Evolutionary conservation across 2,113 vertebrate species (phyloP), one percentile per base, ranked within the genome.

Genomic region (Piprites chloris): DNA sequence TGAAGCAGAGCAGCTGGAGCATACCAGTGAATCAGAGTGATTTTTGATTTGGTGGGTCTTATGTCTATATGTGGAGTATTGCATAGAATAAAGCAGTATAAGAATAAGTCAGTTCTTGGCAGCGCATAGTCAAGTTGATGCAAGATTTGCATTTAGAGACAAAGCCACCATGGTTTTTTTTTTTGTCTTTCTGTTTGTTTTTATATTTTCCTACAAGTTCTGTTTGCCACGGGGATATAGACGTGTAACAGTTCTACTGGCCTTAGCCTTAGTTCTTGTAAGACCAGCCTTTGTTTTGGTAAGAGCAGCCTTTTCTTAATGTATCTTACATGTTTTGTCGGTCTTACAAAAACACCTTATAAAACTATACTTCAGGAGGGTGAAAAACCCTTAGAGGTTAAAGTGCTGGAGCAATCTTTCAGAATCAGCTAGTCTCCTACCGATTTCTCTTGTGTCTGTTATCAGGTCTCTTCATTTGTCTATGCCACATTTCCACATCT

Each of bases 1-100:
- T 39, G 42, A 30, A 91, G 87, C 55, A 95, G 59, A 96, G 55
- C 91, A 95, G 87, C 85, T 96, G 91, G 78, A 94, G 16, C 42
- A 82, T 79, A 63, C 39, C 37, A 63, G 16, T 32, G 39, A 77
- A 69, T 56, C 21, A 62, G 63, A 35, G 12, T 27, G 49, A 63
- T 84, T 93, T 93, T 93, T 93, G 24, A 32, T 85, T 85, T 82
- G 28, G 74, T 77, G 39, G 19, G 37, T 85, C 35, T 76, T 91
- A 9, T 59, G 50, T 85, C 46, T 61, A 20, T 91, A 87, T 89
- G 12, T 87, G 76, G 62, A 80, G 37, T 58, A 41, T 79, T 79
- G 62, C 28, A 46, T 12, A 24, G 41, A 94, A 33, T 49, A 87
- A 85, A 39, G 27, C 46, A 28, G 61, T 42, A 14, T 63, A 59